Percentiles rank a stretch among this genome's conserved stretches.
These are phyloP conservation scores for Aphelinus atriplicis DNA, from an alignment of 1,140 invertebrate species.

Conservation along the genomic window DNA sequence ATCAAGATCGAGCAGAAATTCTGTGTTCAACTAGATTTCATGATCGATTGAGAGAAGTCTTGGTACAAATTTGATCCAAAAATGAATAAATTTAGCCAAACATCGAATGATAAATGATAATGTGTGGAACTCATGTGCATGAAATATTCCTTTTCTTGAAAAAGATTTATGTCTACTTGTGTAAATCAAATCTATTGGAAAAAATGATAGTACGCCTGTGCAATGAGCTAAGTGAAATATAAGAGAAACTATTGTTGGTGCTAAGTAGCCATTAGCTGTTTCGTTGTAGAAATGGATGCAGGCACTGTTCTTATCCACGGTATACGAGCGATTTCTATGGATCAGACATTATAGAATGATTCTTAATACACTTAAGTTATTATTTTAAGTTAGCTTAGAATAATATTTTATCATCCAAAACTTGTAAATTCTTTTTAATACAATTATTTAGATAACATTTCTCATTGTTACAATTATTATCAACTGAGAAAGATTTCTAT, in stretches of 20 bases:
- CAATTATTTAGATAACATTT: too few relatives aligned
- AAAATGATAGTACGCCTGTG: too few relatives aligned
- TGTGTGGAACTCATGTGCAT: not conserved
- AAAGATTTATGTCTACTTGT: not conserved
- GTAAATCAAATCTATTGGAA: too few relatives aligned
- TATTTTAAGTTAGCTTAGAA: slow-evolving; percentile 6
- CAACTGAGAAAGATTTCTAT: too few relatives aligned
- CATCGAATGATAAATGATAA: not conserved
- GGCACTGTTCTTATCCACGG: slow-evolving; percentile 15
- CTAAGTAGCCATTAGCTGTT: slow-evolving; percentile 38
- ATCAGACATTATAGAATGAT: not conserved
- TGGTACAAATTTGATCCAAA: slow-evolving; percentile 16
- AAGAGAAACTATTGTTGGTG: slow-evolving; percentile 19
- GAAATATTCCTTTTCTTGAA: not conserved
- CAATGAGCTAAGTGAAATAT: slow-evolving; percentile 6
- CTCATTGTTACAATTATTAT: too few relatives aligned
- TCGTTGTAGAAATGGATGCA: slow-evolving; percentile 38
- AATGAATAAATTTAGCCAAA: not conserved
- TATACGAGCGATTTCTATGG: not conserved
- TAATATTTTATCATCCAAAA: slow-evolving; percentile 1
- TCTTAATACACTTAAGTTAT: not conserved
- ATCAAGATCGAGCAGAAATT: too few relatives aligned
- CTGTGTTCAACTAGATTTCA: too few relatives aligned
- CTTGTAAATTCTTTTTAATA: not conserved
- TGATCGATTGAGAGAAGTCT: not conserved